Percentiles rank a stretch among this genome's conserved stretches.
Evolutionary conservation across 2,113 vertebrate species (phyloP).

Genomic region (Lethenteron reissneri): DNA sequence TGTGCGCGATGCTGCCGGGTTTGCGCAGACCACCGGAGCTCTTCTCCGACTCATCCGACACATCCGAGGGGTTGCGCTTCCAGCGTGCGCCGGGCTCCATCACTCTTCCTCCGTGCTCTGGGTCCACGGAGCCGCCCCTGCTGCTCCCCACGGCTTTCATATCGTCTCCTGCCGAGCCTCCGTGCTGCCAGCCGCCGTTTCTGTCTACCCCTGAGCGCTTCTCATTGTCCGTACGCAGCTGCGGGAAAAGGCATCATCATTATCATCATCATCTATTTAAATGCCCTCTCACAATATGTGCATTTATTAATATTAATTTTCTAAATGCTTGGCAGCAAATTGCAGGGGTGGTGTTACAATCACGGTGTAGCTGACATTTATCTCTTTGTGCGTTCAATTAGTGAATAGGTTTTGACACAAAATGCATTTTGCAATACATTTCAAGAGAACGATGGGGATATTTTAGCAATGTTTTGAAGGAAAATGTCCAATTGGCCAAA

Average conservation of each 20-base stretch:
- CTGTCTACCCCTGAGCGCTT: slow-evolving; percentile 51
- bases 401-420: too few relatives aligned
- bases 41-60: slow-evolving; percentile 80
- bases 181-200: slow-evolving; percentile 40
- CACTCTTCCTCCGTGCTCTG: slow-evolving; percentile 41
- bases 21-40: slow-evolving; percentile 47
- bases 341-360: too few relatives aligned
- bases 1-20: slow-evolving; percentile 50
- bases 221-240: slow-evolving; percentile 59
- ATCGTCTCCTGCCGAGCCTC: slow-evolving; percentile 56
- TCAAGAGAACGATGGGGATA: too few relatives aligned
- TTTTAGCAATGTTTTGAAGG: too few relatives aligned
- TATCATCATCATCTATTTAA: too few relatives aligned
- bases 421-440: too few relatives aligned
- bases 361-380: too few relatives aligned
- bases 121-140: slow-evolving; percentile 17
- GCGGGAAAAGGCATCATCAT: slow-evolving; percentile 4
- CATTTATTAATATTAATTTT: too few relatives aligned
- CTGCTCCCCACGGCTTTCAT: slow-evolving; percentile 47
- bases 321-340: too few relatives aligned
- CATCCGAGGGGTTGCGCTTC: slow-evolving; percentile 63
- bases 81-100: slow-evolving; percentile 54
- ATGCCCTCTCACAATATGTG: too few relatives aligned
- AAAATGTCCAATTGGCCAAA: too few relatives aligned
- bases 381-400: too few relatives aligned